Conservation (phyloP, 2,797 vertebrate species). For the Sebastes itinus region DNA sequence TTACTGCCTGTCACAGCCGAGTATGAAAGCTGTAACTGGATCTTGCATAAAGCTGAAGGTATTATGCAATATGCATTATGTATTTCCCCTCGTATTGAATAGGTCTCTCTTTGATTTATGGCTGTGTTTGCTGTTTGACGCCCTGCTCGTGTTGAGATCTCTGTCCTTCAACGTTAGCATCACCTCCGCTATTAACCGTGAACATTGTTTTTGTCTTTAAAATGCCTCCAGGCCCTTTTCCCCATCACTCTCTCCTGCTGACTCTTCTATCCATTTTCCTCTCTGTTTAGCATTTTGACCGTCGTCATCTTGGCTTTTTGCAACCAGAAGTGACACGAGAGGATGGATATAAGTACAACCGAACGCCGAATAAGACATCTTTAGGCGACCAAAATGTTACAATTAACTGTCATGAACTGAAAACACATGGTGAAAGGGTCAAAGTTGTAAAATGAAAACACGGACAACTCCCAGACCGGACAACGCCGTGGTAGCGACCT, state of each 20-base stretch:
- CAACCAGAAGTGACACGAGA: too few species aligned
- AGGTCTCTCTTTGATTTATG: conserved; percentile 25
- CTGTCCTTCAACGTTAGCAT: conserved; percentile 42
- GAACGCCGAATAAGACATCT: too few species aligned
- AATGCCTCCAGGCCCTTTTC: background rate
- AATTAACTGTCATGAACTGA: too few species aligned
- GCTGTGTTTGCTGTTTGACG: conserved; percentile 15
- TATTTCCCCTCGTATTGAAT: conserved; percentile 14
- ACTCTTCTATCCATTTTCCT: background rate
- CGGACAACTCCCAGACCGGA: too few species aligned
- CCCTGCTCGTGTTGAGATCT: conserved; percentile 16
- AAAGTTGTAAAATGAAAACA: too few species aligned
- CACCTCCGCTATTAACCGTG: background rate
- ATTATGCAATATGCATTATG: conserved; percentile 53
- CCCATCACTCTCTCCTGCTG: background rate
- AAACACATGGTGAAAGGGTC: fast-evolving
- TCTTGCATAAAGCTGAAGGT: conserved; percentile 27
- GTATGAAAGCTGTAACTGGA: conserved; percentile 44
- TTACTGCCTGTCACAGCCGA: conserved; percentile 38
- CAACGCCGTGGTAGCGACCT: too few species aligned
- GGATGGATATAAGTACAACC: too few species aligned
- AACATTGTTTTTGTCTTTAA: background rate
- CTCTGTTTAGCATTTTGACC: too few species aligned
- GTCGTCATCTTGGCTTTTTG: background rate
- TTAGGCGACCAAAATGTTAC: too few species aligned